These are phyloP conservation scores for Platanista minor DNA, from an alignment of 2,113 vertebrate species.

Conservation along the genomic window DNA sequence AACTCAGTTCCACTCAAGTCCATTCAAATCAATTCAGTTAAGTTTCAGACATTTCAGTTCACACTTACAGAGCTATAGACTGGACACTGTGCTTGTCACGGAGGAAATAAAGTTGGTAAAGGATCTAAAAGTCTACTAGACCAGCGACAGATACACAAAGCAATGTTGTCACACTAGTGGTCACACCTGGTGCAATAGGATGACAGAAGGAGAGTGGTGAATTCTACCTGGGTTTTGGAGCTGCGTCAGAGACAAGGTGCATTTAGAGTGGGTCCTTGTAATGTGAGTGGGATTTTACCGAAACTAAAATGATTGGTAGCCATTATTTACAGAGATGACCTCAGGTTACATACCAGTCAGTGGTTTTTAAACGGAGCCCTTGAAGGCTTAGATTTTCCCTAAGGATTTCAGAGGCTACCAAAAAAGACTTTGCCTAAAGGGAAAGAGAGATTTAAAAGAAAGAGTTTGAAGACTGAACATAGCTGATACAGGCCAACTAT, in stretches of 20 bases:
- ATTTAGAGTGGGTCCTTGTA: neutral
- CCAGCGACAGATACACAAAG: neutral
- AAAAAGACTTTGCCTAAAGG: neutral
- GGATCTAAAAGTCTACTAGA: neutral
- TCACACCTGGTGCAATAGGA: fast-evolving
- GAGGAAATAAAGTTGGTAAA: neutral
- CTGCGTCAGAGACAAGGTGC: neutral
- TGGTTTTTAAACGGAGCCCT: neutral
- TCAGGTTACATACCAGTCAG: neutral
- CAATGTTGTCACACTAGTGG: neutral
- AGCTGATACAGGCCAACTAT: neutral
- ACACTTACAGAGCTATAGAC: neutral
- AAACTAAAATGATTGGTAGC: neutral
- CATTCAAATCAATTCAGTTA: neutral
- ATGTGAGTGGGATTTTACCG: neutral
- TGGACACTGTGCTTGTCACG: neutral
- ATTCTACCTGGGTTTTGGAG: neutral
- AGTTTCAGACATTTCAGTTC: neutral
- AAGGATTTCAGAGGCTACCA: neutral
- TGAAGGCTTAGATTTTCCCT: neutral
- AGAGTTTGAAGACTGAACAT: neutral
- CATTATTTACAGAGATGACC: neutral
- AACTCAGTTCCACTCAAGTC: neutral
- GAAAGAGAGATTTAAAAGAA: neutral
- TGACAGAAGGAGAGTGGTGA: neutral